These are phyloP conservation scores for Zaprionus lachaisei DNA, from an alignment of 1,140 invertebrate species.

Conservation along the genomic window DNA sequence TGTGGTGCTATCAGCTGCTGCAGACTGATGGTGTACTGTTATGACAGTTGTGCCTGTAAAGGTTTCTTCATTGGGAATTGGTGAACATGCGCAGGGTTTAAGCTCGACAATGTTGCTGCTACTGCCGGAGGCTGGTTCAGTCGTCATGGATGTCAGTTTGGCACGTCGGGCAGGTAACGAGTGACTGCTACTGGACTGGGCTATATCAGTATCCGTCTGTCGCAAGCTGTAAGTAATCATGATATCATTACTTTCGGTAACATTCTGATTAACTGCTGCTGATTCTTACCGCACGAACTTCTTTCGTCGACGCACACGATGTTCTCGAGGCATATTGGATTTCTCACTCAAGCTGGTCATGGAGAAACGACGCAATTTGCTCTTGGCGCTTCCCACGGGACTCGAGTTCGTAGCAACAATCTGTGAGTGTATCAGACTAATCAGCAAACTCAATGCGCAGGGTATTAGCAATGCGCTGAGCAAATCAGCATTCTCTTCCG, in stretches of 20 bases:
- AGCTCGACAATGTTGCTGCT: constrained; percentile 16
- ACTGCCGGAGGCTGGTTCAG: constrained; percentile 12
- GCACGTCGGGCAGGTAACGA: constrained; percentile 42
- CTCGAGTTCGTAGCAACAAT: constrained; percentile 91
- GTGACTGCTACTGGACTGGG: constrained; percentile 51
- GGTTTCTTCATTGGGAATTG: constrained; percentile 50
- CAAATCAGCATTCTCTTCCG: constrained; percentile 68
- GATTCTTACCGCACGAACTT: constrained; percentile 78
- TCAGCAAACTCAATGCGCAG: constrained; percentile 90
- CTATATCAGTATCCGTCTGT: constrained; percentile 52
- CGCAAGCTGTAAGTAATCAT: constrained; percentile 44
- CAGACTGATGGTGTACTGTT: constrained; percentile 31
- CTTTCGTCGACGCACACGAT: constrained; percentile 70
- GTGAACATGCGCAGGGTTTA: constrained; percentile 13
- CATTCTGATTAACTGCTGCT: background rate
- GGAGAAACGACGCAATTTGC: constrained; percentile 76
- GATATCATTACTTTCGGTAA: background rate
- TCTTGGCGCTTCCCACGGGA: constrained; percentile 73
- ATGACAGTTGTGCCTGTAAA: constrained; percentile 60
- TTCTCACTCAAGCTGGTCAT: constrained; percentile 62
- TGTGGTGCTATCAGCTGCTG: constrained; percentile 30
- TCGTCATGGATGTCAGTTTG: constrained; percentile 33
- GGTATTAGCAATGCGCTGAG: constrained; percentile 88
- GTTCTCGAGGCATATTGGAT: constrained; percentile 68
- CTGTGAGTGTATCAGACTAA: constrained; percentile 95